Evolutionary conservation across 1,140 invertebrate genomes (phyloP), one percentile per base, ranked within the genome.

Genomic region (Brachionus rotundiformis): DNA sequence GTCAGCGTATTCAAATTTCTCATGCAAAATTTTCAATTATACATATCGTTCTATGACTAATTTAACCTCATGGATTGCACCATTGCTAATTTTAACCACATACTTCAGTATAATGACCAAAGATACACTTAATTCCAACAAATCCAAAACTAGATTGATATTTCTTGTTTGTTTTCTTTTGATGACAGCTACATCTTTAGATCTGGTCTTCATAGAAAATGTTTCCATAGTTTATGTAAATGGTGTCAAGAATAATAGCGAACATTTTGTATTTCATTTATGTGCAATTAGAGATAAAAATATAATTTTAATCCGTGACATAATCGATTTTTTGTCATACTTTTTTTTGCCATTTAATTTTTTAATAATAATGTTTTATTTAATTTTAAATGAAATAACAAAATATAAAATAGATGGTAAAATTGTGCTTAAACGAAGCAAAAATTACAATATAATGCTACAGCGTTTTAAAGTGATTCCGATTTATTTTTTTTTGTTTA

Each of bases 21-120:
- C 68, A n/a, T 73, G 68, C 27, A 73, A 73, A 73, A 41, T 44
- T 25, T 73, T 73, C 19, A 73, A 73, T 44, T 73, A 25, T 73
- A 4, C 44, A 3, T 73, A 73, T 29, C 68, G 68, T 8, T 25
- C 25, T 11, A 73, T 73, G 68, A 73, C 68, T 25, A 27, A 73
- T 73, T 44, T 73, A 73, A 73, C 68, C n/a, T 41, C 68, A 44
- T 73, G 68, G 68, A 73, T 25, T n/a, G 68, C 68, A 25, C 68
- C 68, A 47, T 73, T 73, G 68, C 16, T 73, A n/a, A 73, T 73
- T 73, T 27, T 73, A 44, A 73, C 68, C 36, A 73, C 68, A 23
- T 73, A 73, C 44, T 73, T 73, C 7, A 73, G 68, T 27, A 41
- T 73, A 23, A 73, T 44, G 10, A 25, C 68, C 7, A 73, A 73